These are phyloP conservation scores for Cyrtorhinus lividipennis DNA, from an alignment of 1,140 invertebrate genomes.

Conservation along the genomic window DNA sequence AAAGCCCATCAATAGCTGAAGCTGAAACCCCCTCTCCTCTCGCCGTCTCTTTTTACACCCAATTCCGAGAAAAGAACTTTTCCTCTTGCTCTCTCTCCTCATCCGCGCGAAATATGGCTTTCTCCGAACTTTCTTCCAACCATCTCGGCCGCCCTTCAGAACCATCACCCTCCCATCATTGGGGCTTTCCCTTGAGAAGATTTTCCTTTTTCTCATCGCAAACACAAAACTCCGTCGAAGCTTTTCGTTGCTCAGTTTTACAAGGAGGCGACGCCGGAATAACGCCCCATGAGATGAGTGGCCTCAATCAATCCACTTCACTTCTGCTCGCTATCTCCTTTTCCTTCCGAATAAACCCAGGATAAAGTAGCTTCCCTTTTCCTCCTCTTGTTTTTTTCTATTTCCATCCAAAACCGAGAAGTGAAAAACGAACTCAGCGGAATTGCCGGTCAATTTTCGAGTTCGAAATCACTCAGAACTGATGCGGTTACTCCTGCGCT, in stretches of 20 bases:
- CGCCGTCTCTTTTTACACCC: constrained; percentile 1
- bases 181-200: background rate
- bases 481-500: too few relatives aligned
- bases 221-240: background rate
- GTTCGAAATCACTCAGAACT: too few relatives aligned
- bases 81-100: background rate
- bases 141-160: background rate
- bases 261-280: background rate
- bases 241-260: background rate
- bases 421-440: too few relatives aligned
- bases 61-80: background rate
- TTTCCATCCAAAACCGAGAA: too few relatives aligned
- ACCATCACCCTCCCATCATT: background rate
- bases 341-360: background rate
- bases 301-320: constrained; percentile 2
- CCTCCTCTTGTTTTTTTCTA: background rate
- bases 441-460: too few relatives aligned
- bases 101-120: background rate
- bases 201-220: background rate
- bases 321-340: background rate
- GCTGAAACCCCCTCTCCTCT: background rate
- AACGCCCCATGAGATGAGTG: background rate
- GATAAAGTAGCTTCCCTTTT: background rate
- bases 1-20: background rate
- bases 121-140: constrained; percentile 1